phyloP scores from a whole-genome alignment of 1,140 invertebrate species.

The Onthophagus taurus region DNA sequence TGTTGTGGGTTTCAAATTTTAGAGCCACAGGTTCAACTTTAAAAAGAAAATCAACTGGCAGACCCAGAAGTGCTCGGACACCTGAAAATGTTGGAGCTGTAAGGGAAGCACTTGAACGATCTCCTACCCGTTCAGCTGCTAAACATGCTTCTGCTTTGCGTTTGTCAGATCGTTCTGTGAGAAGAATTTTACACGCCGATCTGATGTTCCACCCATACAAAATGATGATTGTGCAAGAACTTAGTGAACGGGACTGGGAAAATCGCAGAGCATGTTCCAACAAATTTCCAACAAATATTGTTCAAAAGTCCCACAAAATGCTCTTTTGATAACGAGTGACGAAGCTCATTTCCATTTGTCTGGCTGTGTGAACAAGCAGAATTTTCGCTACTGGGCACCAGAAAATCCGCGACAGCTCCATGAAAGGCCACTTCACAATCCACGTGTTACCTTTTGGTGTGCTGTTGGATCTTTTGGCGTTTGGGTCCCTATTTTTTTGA shows the following conservation, averaged over 20 bases:
- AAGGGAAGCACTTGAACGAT: conserved; percentile 12
- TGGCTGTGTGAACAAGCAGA: conserved; percentile 15
- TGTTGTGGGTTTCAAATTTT: conserved; percentile 16
- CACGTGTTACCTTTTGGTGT: conserved; percentile 15
- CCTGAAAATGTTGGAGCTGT: conserved; percentile 13
- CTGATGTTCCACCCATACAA: conserved; percentile 13
- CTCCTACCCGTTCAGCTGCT: conserved; percentile 12
- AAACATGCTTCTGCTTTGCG: conserved; percentile 8
- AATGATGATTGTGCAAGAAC: conserved; percentile 13
- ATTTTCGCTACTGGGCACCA: conserved; percentile 13
- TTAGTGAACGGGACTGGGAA: conserved; percentile 15
- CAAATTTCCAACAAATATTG: background rate
- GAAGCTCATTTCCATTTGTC: conserved; percentile 16
- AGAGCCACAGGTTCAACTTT: conserved; percentile 14
- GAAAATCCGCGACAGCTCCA: conserved; percentile 15
- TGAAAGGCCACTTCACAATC: conserved; percentile 15
- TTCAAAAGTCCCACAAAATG: conserved; percentile 5
- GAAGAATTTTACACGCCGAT: conserved; percentile 16
- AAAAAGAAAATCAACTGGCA: conserved; percentile 13
- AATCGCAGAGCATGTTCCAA: no score
- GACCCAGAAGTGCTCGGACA: conserved; percentile 5
- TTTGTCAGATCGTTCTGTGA: conserved; percentile 12
- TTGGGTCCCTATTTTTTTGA: conserved; percentile 10
- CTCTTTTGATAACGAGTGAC: no score
- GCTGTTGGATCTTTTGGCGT: conserved; percentile 11